These are phyloP conservation scores for Tetrao urogallus DNA, from an alignment of 2,113 vertebrate species.

Conservation along the genomic window DNA sequence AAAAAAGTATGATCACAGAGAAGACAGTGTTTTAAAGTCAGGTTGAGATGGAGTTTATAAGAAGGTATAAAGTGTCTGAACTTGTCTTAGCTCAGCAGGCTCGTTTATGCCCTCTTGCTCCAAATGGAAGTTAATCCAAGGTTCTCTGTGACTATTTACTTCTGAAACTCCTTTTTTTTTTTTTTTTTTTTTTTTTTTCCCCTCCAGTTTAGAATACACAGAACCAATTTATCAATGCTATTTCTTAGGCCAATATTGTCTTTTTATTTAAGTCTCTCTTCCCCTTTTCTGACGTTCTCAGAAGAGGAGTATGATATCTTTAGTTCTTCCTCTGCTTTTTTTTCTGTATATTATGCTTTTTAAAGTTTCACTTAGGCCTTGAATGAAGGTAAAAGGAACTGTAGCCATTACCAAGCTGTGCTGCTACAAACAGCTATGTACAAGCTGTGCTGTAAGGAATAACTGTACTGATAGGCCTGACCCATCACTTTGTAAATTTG, in stretches of 20 bases:
- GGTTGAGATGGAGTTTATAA: background rate
- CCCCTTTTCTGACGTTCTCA: background rate
- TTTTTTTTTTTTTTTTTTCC: background rate
- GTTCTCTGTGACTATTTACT: background rate
- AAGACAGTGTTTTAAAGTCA: background rate
- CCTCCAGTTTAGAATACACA: background rate
- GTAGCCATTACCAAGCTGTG: background rate
- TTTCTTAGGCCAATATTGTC: background rate
- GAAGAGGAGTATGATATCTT: background rate
- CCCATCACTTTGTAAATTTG: background rate
- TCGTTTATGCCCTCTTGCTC: background rate
- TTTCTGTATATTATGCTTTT: background rate
- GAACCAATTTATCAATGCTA: background rate
- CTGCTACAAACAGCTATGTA: background rate
- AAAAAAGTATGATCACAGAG: background rate
- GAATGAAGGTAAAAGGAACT: background rate
- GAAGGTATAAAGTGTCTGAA: background rate
- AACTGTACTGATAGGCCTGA: background rate
- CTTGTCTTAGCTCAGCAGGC: background rate
- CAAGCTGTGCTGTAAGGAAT: background rate
- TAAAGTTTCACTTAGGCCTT: background rate
- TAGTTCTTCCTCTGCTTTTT: background rate
- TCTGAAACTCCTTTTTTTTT: background rate
- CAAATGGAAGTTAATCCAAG: background rate
- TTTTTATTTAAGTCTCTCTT: background rate